Base-by-base conservation (phyloP, 2,797 vertebrate species). In the Catamblyrhynchus diadema region DNA sequence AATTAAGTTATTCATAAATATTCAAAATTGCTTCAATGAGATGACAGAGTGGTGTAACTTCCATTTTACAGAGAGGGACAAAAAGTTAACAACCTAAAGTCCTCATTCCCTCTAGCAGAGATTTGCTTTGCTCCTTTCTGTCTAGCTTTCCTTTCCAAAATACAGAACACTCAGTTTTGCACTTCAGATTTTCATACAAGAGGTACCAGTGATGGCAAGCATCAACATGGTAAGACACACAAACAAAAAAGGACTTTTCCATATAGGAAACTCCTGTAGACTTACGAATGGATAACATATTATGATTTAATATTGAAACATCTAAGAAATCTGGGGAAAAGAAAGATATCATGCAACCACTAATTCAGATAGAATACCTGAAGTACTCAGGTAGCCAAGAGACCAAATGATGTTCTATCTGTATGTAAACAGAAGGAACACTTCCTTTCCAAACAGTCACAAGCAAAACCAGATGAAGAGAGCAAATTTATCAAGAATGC, bases 261-360 rank as follows among this genome's bases (percentile, higher is more conserved):
- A 6, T 33, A 27, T 1, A 28, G 25, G 10, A 66, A 73, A 70
- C 27, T 50, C 18, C 21, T 57, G 27, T 19, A 48, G 14, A 35
- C 28, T 35, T 51, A 27, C 0, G 4, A 67, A 62, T 2, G 0
- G 12, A 25, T 42, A 81, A 20, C 1, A 4, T 32, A 22, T 4
- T 50, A 39, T 1, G 1, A 62, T 12, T 64, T 54, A 74, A 66
- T 33, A 66, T 0, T 44, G 42, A 65, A 56, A 71, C 5, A 12
- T 47, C 23, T 30, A 30, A 6, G 1, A 79, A 66, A 47, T 44
- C 50, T 57, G 30, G 6, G 24, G 24, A 53, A 72, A 77, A 61
- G 21, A 42, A 20, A 86, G 59, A 57, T 4, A 15, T 19, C 21
- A 45, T 1, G 4, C 8, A 35, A 47, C 12, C 16, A 33, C n/a